phyloP scores from a whole-genome alignment of 2,113 vertebrate genomes.

The Guaruba guarouba region DNA sequence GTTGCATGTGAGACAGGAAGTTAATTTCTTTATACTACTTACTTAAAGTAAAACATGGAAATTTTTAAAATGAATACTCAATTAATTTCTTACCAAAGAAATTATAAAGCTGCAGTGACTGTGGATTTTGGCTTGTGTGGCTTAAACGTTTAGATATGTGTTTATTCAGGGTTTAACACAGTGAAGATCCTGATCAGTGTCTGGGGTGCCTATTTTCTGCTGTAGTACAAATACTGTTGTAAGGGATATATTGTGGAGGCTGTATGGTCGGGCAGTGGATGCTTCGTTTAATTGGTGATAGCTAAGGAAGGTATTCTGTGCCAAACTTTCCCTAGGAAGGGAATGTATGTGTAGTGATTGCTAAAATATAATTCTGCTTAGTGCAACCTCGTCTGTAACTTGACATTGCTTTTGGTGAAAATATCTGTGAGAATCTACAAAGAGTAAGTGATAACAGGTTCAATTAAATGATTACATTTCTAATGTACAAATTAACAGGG shows the following conservation, averaged over 20 bases:
- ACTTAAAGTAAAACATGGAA: not conserved
- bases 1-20: not conserved
- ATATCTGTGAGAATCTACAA: not conserved
- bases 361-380: not conserved
- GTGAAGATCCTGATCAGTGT: not conserved
- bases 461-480: slow-evolving; percentile 59
- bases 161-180: not conserved
- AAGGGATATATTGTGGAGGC: not conserved
- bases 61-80: not conserved
- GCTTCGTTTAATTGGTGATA: not conserved
- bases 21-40: not conserved
- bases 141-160: not conserved
- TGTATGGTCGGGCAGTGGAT: not conserved
- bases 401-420: not conserved
- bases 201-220: not conserved
- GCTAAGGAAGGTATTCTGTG: not conserved
- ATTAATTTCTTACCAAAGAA: not conserved
- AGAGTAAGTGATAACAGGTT: not conserved
- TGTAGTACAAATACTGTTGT: not conserved
- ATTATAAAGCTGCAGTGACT: not conserved
- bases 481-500: slow-evolving; percentile 57
- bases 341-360: not conserved
- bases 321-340: not conserved
- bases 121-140: not conserved
- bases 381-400: not conserved